Base-by-base conservation (phyloP, 2,797 vertebrate species). In the Pipistrellus pipistrellus region DNA sequence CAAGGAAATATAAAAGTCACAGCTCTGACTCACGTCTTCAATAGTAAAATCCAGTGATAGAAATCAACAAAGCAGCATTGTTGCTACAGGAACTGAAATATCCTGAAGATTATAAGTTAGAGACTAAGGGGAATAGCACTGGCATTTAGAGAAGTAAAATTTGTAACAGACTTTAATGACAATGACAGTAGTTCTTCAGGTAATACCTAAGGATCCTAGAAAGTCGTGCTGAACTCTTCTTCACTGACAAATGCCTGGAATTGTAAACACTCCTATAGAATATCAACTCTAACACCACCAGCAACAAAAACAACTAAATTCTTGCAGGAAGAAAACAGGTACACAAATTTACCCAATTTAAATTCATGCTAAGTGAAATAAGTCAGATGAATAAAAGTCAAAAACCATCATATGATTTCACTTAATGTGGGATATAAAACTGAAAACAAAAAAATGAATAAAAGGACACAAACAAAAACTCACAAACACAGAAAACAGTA, bases 61-160 rank as follows among this genome's bases (percentile, higher is more conserved):
- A 68, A 77, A 21, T 76, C 55, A 89, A 8, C 8, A 30, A 77
- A 59, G 20, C 9, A n/a, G 1, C 90, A 75, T 44, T 38, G 46
- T 25, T 68, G 23, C 25, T 69, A 1, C 30, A 95, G 72, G 35
- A 88, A 92, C 11, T 41, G 57, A 85, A 75, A 15, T 88, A 5
- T 11, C n/a, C 38, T 62, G 2, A 14, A 77, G 48, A 83, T 82
- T 77, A 51, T 2, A 77, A 15, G 55, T 48, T 41, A 72, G 78
- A 94, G 30, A 82, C 21, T 55, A 78, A 20, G 80, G 15, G 1
- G 88, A 83, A 55, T 8, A 86, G 10, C 38, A 1, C 2, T 75
- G 11, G 35, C 1, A 85, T 96, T 96, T 92, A 25, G 75, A 57
- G 55, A 88, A 92, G 4, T 13, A 81, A 92, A 73, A 68, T 44